These are phyloP conservation scores for Lycophotia porphyrea DNA, from an alignment of 2,888 invertebrate species.

Conservation along the genomic window DNA sequence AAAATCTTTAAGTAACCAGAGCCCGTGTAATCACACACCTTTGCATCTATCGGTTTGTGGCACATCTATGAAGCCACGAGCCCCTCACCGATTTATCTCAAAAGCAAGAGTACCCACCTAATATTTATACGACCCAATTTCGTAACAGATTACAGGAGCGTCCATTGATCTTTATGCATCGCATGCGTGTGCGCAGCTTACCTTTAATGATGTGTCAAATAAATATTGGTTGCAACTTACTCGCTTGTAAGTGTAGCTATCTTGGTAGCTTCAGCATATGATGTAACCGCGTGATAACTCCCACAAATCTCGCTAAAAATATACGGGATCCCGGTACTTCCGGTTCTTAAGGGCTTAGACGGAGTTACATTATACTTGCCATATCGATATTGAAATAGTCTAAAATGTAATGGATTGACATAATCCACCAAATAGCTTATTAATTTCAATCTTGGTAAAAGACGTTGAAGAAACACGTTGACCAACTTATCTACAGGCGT, in stretches of 20 bases:
- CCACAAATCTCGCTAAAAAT: neutral
- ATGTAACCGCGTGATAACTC: neutral
- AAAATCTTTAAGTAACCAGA: neutral
- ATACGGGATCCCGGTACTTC: neutral
- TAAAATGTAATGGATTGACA: no score
- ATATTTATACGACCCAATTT: constrained; percentile 49
- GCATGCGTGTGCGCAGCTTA: constrained; percentile 32
- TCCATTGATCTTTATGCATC: constrained; percentile 46
- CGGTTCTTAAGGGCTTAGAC: neutral
- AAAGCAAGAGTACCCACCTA: constrained; percentile 2
- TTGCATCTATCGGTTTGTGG: neutral
- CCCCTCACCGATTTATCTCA: neutral
- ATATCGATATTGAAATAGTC: neutral
- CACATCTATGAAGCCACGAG: neutral
- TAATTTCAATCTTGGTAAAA: no score
- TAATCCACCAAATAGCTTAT: no score
- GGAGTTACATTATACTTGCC: neutral
- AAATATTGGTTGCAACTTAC: constrained; percentile 49
- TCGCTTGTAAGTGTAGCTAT: neutral
- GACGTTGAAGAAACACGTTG: no score
- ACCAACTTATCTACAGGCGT: no score
- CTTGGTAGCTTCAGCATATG: neutral
- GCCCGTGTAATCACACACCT: neutral
- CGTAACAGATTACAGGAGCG: constrained; percentile 42
- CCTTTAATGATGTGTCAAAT: constrained; percentile 60